phyloP scores from a whole-genome alignment of 2,888 invertebrate genomes.

The Nipponacmea schrenckii region DNA sequence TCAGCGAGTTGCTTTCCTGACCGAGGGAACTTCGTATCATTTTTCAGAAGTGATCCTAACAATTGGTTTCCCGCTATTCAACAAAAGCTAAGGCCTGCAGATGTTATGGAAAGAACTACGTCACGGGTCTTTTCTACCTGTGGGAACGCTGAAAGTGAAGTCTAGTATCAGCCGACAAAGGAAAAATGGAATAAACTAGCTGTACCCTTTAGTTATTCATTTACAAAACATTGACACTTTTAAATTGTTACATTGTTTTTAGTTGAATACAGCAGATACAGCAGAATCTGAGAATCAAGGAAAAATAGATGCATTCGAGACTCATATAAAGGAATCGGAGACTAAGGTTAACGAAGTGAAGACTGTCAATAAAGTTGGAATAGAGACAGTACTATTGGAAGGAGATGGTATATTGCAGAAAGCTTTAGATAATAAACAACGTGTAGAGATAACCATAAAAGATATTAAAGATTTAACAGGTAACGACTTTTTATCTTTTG shows the following conservation, averaged over 20 bases:
- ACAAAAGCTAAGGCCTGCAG: too few species aligned
- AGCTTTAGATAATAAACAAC: not conserved
- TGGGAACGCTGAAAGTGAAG: too few species aligned
- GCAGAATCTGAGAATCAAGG: not conserved
- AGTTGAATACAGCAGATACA: constrained; percentile 3
- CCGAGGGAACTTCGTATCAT: too few species aligned
- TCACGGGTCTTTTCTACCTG: too few species aligned
- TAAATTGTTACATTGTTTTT: not conserved
- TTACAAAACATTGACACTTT: too few species aligned
- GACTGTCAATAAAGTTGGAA: not conserved
- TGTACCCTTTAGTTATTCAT: too few species aligned
- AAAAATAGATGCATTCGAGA: not conserved
- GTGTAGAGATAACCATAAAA: not conserved
- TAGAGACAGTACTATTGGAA: not conserved
- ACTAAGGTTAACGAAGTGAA: not conserved
- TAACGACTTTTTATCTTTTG: not conserved
- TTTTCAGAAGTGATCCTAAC: too few species aligned
- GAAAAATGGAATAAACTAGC: too few species aligned
- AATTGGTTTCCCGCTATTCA: too few species aligned
- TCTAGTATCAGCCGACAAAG: too few species aligned
- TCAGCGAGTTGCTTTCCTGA: too few species aligned
- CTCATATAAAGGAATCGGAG: not conserved
- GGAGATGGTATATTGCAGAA: not conserved
- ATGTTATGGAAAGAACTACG: too few species aligned
- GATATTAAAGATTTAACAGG: constrained; percentile 1